Percentiles rank a stretch among this genome's conserved stretches.
Conservation (phyloP, 2,113 vertebrate species). For the western clawed frog (Xenopus tropicalis) region DNA sequence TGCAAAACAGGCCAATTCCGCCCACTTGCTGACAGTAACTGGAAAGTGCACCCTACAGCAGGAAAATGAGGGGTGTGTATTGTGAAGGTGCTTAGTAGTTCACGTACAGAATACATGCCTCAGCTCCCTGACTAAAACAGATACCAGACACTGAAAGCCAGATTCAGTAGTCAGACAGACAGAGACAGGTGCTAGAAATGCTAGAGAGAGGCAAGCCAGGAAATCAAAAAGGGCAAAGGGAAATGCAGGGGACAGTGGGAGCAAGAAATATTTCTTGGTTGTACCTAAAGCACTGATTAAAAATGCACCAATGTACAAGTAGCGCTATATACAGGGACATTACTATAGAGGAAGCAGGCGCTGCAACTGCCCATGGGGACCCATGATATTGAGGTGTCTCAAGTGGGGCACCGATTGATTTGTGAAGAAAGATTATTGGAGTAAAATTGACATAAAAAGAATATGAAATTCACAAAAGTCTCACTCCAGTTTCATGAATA, state of each 20-base stretch:
- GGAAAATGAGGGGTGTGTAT: background rate
- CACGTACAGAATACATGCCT: no score
- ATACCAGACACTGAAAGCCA: conserved; percentile 35
- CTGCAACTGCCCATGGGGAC: no score
- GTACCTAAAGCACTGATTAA: background rate
- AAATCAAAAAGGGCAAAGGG: conserved; percentile 13
- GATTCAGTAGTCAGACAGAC: conserved; percentile 47
- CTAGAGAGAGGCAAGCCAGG: conserved; percentile 4
- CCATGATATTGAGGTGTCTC: no score
- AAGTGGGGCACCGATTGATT: no score
- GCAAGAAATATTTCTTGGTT: background rate
- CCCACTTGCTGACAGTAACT: background rate
- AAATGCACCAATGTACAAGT: background rate
- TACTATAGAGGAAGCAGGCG: no score
- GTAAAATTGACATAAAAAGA: no score
- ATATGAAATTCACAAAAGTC: no score
- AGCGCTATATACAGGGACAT: no score
- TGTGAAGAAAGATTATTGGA: no score
- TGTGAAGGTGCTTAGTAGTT: background rate
- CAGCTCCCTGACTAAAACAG: conserved; percentile 47
- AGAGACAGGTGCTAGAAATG: conserved; percentile 22
- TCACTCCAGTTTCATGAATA: no score
- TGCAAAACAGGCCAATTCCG: conserved; percentile 4
- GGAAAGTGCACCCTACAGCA: background rate
- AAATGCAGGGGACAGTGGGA: background rate